Evolutionary conservation across 2,888 invertebrate species (phyloP), one percentile per base, ranked within the genome.

Genomic region (Pammene aurita): DNA sequence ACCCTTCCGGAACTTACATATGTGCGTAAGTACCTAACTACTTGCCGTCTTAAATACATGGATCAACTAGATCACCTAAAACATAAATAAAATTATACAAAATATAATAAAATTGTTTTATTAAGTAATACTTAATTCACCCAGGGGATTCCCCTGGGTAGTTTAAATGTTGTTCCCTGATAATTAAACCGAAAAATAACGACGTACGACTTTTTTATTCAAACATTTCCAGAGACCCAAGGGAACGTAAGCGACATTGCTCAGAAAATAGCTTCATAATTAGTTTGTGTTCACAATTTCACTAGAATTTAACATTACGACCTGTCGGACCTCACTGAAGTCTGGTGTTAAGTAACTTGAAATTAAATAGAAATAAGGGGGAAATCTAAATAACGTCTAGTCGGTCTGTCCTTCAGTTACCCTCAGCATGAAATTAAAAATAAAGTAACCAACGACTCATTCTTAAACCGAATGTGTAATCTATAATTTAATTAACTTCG

Each of bases 311-410:
- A 67, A 63, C 63, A 50, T 67, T 50, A 34, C 48, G 44, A 67
- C 34, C 38, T 46, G 16, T 34, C n/a, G 18, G 42, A 44, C 62
- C 50, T 18, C 16, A 9, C 63, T 57, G 11, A 58, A 35, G 57
- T 35, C 57, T 67, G 48, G 26, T 55, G 10, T 35, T 42, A 56
- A 50, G 56, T 41, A 41, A 44, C 56, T 16, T 34, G 10, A 56
- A 42, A 44, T 67, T 44, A 63, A 61, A 34, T 16, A 68, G 44
- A 44, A 67, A 16, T 46, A 35, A 68, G 50, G 41, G 68, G 58
- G 68, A 64, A 52, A 35, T 50, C 44, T 64, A 44, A 64, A 68
- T 55, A 58, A 42, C 50, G 57, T 68, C 68, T 58, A 52, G 50
- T 63, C 48, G n/a, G 42, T 56, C 13, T 52, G 50, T 26, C 57